Evolutionary conservation across 2,888 invertebrate genomes (phyloP), one percentile per base, ranked within the genome.

Genomic region (Ptilodon capucinus): DNA sequence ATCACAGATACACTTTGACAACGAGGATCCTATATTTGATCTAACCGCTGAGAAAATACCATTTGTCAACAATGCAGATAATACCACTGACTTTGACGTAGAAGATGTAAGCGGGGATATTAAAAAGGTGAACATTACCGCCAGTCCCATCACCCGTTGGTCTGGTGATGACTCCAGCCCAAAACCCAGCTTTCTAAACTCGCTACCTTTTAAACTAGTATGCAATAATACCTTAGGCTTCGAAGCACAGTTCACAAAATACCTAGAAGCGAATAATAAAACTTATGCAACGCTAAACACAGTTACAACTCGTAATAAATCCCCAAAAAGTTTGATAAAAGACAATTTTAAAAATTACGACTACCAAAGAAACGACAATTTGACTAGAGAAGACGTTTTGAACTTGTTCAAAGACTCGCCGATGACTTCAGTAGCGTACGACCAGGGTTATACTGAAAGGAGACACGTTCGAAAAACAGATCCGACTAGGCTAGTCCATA

Each of bases 381-480:
- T 80, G 13, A 86, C 88, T 0, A 68, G 91, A 11, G 90, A 91
- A 36, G 86, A 89, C 40, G 76, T 91, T 21, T 56, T 91, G 11
- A 87, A 90, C 54, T 84, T 91, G 84, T 86, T 91, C 18, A 91
- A 90, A 68, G 86, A 91, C 66, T 81, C 89, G 0, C 91, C 91
- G 0, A 83, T 90, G 2, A 79, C 81, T 0, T 76, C 84, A 1
- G 47, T 83, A n/a, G 84, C 86, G 1, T 84, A 79, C 44, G 83
- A 82, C 21, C 65, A 65, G 23, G 77, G 68, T 25, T 72, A 78
- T 1, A 73, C 67, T 40, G 88, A 87, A 53, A 68, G 86, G 9
- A 76, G 78, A 21, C 86, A 90, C 64, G 81, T 84, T 0, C 69
- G 91, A 9, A 91, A 91, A 64, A 84, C 82, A 5, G 88, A 91